Percentiles rank a stretch among this genome's conserved stretches.
Conservation (phyloP, 2,888 invertebrate species). For the Agrotis ipsilon region DNA sequence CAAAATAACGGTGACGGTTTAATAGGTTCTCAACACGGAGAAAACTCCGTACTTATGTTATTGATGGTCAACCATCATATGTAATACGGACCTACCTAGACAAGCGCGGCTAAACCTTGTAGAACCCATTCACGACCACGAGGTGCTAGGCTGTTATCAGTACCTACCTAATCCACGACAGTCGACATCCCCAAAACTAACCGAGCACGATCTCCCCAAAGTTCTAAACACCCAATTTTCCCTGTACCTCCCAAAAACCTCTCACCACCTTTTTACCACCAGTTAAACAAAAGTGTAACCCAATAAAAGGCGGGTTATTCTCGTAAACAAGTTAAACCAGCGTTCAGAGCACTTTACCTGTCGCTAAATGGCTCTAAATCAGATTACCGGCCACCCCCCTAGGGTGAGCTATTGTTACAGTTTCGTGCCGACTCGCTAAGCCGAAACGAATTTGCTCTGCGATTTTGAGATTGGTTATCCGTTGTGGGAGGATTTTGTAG, state of each 20-base stretch:
- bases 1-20: no score
- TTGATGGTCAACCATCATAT: no score
- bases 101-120: background rate
- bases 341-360: slow-evolving; percentile 85
- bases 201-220: background rate
- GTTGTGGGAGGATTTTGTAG: background rate
- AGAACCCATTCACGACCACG: background rate
- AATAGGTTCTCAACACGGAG: no score
- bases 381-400: slow-evolving; percentile 75
- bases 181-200: no score
- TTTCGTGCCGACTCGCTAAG: slow-evolving; percentile 61
- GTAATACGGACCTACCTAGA: no score
- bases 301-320: slow-evolving; percentile 61
- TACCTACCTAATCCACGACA: no score
- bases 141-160: no score
- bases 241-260: slow-evolving; percentile 9
- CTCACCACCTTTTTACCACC: slow-evolving; percentile 25
- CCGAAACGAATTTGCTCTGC: slow-evolving; percentile 60
- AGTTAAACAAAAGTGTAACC: slow-evolving; percentile 47
- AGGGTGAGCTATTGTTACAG: slow-evolving; percentile 51
- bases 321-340: slow-evolving; percentile 74
- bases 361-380: slow-evolving; percentile 83
- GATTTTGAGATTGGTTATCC: slow-evolving; percentile 26
- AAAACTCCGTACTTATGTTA: no score
- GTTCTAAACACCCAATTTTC: background rate